A percentile compares a stretch with the other conserved stretches of the same genome.
Evolutionary conservation across 1,140 invertebrate species (phyloP).

Genomic region (Onthophagus taurus): DNA sequence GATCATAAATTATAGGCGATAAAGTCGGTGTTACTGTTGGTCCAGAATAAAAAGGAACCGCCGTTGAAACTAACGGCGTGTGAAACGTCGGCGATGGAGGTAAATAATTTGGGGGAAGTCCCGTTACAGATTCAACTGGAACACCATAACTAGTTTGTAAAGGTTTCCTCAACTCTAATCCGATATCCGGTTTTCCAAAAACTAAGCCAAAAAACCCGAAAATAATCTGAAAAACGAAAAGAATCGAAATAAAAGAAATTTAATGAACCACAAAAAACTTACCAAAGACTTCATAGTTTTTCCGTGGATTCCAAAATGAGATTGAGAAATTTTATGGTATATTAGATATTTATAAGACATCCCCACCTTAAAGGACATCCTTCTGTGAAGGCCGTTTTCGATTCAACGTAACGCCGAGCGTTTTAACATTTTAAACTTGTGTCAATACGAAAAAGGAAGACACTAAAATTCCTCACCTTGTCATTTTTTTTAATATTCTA

Average conservation of each 20-base stretch:
- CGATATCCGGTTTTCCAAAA: constrained; percentile 18
- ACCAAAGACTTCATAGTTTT: too few relatives aligned
- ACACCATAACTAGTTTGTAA: constrained; percentile 17
- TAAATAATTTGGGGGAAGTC: constrained; percentile 11
- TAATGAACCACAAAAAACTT: too few relatives aligned
- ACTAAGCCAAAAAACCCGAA: too few relatives aligned
- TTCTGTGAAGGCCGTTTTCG: constrained; percentile 21
- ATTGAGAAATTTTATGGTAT: constrained; percentile 12
- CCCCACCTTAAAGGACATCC: constrained; percentile 21
- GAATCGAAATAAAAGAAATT: too few relatives aligned
- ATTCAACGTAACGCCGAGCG: too few relatives aligned
- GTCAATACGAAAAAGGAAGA: too few relatives aligned
- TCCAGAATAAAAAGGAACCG: constrained; percentile 9
- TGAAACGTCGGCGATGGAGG: constrained; percentile 8
- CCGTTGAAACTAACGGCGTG: constrained; percentile 1
- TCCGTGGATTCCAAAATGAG: constrained; percentile 2
- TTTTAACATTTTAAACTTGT: too few relatives aligned
- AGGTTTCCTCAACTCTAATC: constrained; percentile 14
- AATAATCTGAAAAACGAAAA: too few relatives aligned
- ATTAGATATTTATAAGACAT: constrained; percentile 18
- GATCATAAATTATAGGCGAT: not conserved
- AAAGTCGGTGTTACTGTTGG: not conserved
- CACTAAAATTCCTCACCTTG: too few relatives aligned
- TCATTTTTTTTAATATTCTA: too few relatives aligned
- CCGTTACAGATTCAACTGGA: constrained; percentile 12